Evolutionary conservation across 1,140 invertebrate genomes (phyloP).

Genomic region (Pseudoatta argentina): DNA sequence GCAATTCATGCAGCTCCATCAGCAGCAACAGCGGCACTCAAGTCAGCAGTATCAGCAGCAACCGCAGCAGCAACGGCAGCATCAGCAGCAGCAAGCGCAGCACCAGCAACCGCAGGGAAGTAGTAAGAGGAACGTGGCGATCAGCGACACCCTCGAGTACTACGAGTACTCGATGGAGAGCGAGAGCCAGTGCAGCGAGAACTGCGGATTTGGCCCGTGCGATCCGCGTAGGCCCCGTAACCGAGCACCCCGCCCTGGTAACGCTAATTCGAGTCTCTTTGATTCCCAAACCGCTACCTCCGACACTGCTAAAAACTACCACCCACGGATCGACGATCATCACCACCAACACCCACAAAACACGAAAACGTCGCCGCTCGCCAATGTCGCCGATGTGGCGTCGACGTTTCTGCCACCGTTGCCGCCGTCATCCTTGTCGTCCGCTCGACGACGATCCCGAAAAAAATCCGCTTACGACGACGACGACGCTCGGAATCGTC

Average conservation of each 20-base stretch:
- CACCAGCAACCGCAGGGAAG: constrained; percentile 75
- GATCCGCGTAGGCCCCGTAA: constrained; percentile 86
- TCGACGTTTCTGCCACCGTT: constrained; percentile 25
- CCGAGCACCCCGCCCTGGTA: constrained; percentile 86
- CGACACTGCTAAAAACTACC: constrained; percentile 85
- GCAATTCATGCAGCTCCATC: constrained; percentile 8
- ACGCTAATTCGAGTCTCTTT: constrained; percentile 87
- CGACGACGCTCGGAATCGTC: constrained; percentile 80
- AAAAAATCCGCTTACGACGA: constrained; percentile 72
- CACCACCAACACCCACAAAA: constrained; percentile 75
- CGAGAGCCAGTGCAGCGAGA: constrained; percentile 86
- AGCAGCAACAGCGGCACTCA: constrained; percentile 10
- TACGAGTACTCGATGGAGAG: constrained; percentile 86
- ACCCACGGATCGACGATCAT: constrained; percentile 76
- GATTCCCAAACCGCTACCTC: constrained; percentile 87
- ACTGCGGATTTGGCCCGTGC: constrained; percentile 87
- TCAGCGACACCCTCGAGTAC: constrained; percentile 86
- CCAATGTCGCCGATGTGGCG: constrained; percentile 62
- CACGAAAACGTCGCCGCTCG: constrained; percentile 74
- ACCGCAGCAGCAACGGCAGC: constrained; percentile 18
- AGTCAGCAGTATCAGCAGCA: constrained; percentile 44
- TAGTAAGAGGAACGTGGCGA: constrained; percentile 85
- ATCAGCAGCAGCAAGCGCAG: constrained; percentile 35
- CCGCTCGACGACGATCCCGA: constrained; percentile 63
- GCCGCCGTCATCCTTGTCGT: constrained; percentile 45